Conservation (phyloP, 2,797 vertebrate species). For the Threskiornis aethiopicus region DNA sequence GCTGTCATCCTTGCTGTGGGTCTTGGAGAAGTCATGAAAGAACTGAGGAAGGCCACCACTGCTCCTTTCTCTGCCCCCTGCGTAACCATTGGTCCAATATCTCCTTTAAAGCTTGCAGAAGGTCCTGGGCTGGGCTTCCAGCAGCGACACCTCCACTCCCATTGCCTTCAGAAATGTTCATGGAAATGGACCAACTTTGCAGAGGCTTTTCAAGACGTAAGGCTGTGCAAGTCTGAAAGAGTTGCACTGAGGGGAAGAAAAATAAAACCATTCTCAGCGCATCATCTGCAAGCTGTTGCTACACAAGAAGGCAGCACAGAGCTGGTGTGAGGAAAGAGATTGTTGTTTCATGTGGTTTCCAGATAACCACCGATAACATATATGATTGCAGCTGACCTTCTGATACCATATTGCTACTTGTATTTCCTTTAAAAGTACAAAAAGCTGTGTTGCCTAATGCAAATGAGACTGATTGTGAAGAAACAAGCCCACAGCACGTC, state of each 20-base stretch:
- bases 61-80: not conserved
- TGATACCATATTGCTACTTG: not conserved
- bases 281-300: not conserved
- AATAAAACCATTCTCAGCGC: not conserved
- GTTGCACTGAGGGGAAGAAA: not conserved
- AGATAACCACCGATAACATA: not conserved
- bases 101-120: not conserved
- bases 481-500: not conserved
- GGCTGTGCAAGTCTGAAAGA: not conserved
- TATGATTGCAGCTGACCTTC: not conserved
- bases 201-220: not conserved
- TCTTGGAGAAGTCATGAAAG: not conserved
- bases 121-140: not conserved
- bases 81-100: not conserved
- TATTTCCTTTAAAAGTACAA: not conserved
- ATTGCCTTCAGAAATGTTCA: not conserved
- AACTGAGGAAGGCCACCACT: not conserved
- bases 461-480: not conserved
- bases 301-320: not conserved
- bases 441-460: not conserved
- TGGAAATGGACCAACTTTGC: not conserved
- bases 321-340: not conserved
- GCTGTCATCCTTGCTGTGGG: not conserved
- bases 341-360: constrained; percentile 7
- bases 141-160: not conserved